A percentile compares a stretch with the other conserved stretches of the same genome.
phyloP scores from a whole-genome alignment of 2,113 vertebrate genomes.

The Gila orcuttii region DNA sequence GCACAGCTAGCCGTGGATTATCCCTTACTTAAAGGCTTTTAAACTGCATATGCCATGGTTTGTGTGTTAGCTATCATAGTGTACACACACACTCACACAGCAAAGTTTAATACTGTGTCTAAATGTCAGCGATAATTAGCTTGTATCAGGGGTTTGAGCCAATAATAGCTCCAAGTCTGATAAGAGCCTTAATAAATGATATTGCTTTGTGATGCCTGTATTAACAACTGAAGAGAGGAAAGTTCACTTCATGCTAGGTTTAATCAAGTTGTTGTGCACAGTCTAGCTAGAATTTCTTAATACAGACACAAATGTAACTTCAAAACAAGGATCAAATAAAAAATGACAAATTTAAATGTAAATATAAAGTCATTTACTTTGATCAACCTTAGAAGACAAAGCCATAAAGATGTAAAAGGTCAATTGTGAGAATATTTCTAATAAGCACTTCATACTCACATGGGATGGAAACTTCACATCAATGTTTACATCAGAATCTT shows the following conservation, averaged over 20 bases:
- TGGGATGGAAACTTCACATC: constrained; percentile 87
- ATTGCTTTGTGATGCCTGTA: neutral
- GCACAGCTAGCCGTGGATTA: too few relatives aligned
- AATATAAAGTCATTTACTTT: neutral
- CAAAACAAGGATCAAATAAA: neutral
- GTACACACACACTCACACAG: neutral
- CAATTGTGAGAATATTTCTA: neutral
- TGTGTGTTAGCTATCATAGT: neutral
- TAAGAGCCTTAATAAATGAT: neutral
- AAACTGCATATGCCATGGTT: neutral
- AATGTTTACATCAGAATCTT: constrained; percentile 91
- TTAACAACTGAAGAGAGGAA: neutral
- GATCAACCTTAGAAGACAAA: neutral
- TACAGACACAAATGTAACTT: neutral
- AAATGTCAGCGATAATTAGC: neutral
- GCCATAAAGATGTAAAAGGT: neutral
- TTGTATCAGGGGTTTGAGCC: neutral
- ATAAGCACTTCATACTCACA: constrained; percentile 80
- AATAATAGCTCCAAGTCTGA: neutral
- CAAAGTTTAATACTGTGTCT: neutral
- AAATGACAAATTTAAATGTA: too few relatives aligned
- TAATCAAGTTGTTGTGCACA: neutral
- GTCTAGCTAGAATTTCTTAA: neutral
- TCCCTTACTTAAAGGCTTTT: neutral
- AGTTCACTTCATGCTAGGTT: constrained; percentile 22